Percentiles rank a stretch among this genome's conserved stretches.
phyloP scores from a whole-genome alignment of 2,888 invertebrate species.

The Gnatocerus cornutus region DNA sequence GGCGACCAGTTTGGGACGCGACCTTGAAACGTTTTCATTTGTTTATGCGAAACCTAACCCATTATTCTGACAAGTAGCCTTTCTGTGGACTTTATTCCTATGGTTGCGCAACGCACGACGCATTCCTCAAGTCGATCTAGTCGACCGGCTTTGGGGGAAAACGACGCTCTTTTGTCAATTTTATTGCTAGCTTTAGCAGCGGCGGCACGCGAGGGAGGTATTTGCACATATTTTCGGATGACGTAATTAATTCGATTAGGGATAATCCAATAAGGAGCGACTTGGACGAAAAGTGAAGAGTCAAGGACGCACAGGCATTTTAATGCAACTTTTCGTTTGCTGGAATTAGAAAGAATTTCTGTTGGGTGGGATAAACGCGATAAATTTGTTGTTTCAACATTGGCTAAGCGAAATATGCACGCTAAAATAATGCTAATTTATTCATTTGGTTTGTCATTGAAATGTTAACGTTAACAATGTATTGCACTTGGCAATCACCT shows the following conservation, averaged over 20 bases:
- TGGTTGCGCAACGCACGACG: constrained; percentile 31
- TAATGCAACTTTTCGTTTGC: constrained; percentile 34
- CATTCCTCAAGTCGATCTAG: constrained; percentile 2
- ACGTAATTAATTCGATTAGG: constrained; percentile 61
- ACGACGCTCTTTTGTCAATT: constrained; percentile 3
- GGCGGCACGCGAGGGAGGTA: constrained; percentile 8
- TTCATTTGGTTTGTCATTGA: constrained; percentile 63
- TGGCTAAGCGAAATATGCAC: constrained; percentile 40
- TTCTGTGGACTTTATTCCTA: constrained; percentile 51
- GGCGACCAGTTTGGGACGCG: constrained; percentile 67
- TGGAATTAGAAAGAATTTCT: constrained; percentile 39
- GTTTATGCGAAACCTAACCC: constrained; percentile 68
- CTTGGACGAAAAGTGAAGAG: constrained; percentile 18
- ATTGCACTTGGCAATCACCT: constrained; percentile 65
- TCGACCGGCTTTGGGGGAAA: background rate
- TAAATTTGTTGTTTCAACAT: constrained; percentile 45
- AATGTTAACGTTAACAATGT: constrained; percentile 62
- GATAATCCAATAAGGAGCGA: constrained; percentile 62
- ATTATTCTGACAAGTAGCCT: constrained; percentile 66
- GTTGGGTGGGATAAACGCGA: constrained; percentile 22
- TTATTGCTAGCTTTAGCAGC: constrained; percentile 1
- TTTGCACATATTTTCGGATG: background rate
- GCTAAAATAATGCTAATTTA: constrained; percentile 59
- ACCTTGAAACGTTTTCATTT: constrained; percentile 68
- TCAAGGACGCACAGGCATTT: constrained; percentile 34